Conservation (phyloP, 1,140 invertebrate genomes). For the Anadara kagoshimensis region DNA sequence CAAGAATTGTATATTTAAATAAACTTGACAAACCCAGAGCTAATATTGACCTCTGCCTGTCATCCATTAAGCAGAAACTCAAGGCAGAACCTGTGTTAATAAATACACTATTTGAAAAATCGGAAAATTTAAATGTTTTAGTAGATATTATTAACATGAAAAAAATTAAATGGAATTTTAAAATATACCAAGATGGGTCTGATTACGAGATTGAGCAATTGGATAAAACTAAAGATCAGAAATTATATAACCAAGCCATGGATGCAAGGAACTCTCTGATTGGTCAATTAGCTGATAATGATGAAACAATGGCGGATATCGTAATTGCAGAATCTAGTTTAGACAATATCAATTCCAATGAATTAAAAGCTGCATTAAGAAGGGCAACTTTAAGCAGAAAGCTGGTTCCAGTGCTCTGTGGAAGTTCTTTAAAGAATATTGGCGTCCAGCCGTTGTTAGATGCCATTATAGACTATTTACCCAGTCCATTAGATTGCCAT, state of each 20-base stretch:
- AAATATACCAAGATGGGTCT: conserved; percentile 65
- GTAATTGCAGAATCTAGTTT: conserved; percentile 86
- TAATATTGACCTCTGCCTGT: conserved; percentile 86
- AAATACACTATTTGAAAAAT: conserved; percentile 83
- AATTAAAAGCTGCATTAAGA: conserved; percentile 81
- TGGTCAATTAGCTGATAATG: conserved; percentile 85
- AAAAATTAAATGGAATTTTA: conserved; percentile 78
- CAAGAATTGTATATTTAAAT: conserved; percentile 98
- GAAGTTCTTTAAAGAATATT: conserved; percentile 97
- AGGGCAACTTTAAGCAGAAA: conserved; percentile 62
- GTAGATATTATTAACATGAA: conserved; percentile 86
- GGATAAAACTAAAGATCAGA: conserved; percentile 70
- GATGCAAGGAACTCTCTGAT: conserved; percentile 80
- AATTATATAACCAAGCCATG: conserved; percentile 76
- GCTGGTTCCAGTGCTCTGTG: conserved; percentile 81
- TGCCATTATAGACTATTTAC: conserved; percentile 92
- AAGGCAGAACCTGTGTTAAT: conserved; percentile 81
- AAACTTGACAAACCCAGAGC: conserved; percentile 95
- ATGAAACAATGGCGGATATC: conserved; percentile 86
- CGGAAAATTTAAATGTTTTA: conserved; percentile 79
- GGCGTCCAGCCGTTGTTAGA: conserved; percentile 97
- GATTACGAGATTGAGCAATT: conserved; percentile 45
- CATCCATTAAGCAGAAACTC: conserved; percentile 86
- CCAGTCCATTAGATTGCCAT: conserved; percentile 88
- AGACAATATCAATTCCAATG: conserved; percentile 78